Conservation (phyloP, 2,888 invertebrate species). For the Callinectes sapidus region DNA sequence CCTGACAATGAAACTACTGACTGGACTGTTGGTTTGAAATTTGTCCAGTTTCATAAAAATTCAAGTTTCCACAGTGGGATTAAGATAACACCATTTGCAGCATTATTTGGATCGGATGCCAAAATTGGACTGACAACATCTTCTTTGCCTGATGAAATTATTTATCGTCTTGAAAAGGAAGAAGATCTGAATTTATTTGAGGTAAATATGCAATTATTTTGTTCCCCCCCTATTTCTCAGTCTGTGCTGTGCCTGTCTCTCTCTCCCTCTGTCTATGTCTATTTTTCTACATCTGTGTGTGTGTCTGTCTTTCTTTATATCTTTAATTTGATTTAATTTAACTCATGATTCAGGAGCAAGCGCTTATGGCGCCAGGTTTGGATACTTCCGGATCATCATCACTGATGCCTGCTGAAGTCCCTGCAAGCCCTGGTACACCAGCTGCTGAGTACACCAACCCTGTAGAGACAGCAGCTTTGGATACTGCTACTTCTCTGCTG, state of each 20-base stretch:
- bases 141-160: constrained; percentile 34
- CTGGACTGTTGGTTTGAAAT: constrained; percentile 24
- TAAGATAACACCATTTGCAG: constrained; percentile 43
- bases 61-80: constrained; percentile 12
- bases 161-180: constrained; percentile 28
- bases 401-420: too few relatives aligned
- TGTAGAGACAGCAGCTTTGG: too few relatives aligned
- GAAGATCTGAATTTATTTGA: constrained; percentile 15
- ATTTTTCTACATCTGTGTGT: constrained; percentile 41
- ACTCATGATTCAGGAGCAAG: constrained; percentile 40
- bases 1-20: constrained; percentile 39
- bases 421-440: too few relatives aligned
- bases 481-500: too few relatives aligned
- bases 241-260: too few relatives aligned
- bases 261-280: too few relatives aligned
- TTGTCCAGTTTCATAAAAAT: constrained; percentile 40
- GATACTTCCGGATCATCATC: constrained; percentile 45
- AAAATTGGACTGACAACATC: neutral
- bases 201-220: constrained; percentile 27
- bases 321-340: constrained; percentile 44
- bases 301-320: constrained; percentile 38
- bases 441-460: too few relatives aligned
- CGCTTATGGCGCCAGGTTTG: constrained; percentile 44
- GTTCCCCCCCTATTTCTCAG: constrained; percentile 23
- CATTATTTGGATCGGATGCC: neutral